Conservation (phyloP, 2,888 invertebrate genomes). For the Rotaria sp. region DNA sequence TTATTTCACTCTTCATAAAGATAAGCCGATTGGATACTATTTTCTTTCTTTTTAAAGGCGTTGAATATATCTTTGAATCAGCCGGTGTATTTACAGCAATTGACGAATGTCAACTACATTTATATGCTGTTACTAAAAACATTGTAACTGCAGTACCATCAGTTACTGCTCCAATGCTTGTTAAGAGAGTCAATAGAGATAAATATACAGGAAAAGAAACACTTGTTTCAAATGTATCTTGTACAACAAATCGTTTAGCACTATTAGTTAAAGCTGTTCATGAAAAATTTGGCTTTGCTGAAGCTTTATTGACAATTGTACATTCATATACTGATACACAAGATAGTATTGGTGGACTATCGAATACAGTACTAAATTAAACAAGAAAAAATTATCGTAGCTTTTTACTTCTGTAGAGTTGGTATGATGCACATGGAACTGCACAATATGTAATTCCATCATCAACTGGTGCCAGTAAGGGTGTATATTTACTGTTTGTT, state of each 20-base stretch:
- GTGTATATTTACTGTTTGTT: constrained; percentile 64
- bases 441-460: constrained; percentile 98
- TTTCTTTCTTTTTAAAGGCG: too few relatives aligned
- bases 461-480: constrained; percentile 94
- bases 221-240: constrained; percentile 72
- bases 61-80: constrained; percentile 90
- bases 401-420: constrained; percentile 66
- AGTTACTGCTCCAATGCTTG: constrained; percentile 98
- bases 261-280: constrained; percentile 91
- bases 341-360: constrained; percentile 91
- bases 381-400: background rate
- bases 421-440: constrained; percentile 97
- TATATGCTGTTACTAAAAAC: constrained; percentile 84
- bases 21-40: too few relatives aligned
- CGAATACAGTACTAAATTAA: constrained; percentile 56
- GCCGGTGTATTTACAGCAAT: constrained; percentile 93
- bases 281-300: too few relatives aligned
- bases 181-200: constrained; percentile 87
- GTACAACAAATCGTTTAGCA: constrained; percentile 96
- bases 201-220: constrained; percentile 71
- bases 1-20: too few relatives aligned
- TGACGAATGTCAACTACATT: constrained; percentile 77
- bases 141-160: too few relatives aligned
- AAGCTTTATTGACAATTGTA: constrained; percentile 91
- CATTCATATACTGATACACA: constrained; percentile 95